Evolutionary conservation across 1,140 invertebrate species (phyloP).

Genomic region (Drosophila mauritiana): DNA sequence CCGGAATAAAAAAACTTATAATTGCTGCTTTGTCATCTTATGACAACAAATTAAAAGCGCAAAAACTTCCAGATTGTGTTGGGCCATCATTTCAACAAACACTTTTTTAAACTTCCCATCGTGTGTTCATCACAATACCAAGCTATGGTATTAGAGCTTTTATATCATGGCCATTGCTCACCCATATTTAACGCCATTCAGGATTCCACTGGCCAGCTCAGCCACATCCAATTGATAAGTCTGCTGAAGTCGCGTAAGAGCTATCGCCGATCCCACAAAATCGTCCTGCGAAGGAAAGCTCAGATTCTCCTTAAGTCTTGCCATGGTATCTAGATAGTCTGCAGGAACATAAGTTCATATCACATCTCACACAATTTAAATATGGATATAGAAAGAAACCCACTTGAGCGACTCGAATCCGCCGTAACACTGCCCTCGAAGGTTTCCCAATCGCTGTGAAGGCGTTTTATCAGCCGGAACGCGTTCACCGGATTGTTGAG

Average conservation of each 20-base stretch:
- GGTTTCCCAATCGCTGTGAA: slow-evolving; percentile 94
- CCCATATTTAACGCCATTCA: slow-evolving; percentile 94
- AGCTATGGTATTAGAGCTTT: too few species aligned
- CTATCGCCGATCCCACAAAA: slow-evolving; percentile 95
- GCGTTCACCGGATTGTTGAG: slow-evolving; percentile 98
- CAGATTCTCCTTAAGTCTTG: slow-evolving; percentile 87
- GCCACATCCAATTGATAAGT: slow-evolving; percentile 96
- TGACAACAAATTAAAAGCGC: not conserved
- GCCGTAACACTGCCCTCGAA: slow-evolving; percentile 84
- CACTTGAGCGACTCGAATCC: slow-evolving; percentile 55
- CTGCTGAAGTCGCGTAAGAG: slow-evolving; percentile 96
- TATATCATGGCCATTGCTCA: slow-evolving; percentile 80
- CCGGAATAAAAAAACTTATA: not conserved
- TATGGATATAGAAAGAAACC: not conserved
- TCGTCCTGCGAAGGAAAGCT: slow-evolving; percentile 95
- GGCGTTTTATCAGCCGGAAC: slow-evolving; percentile 96
- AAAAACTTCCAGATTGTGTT: not conserved
- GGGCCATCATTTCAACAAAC: not conserved
- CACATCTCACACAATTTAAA: not conserved
- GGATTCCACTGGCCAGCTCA: slow-evolving; percentile 93
- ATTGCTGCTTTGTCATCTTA: not conserved
- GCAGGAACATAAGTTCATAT: slow-evolving; percentile 1
- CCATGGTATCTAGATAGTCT: slow-evolving; percentile 91
- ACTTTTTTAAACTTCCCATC: too few species aligned
- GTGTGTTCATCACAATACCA: too few species aligned